These are phyloP conservation scores for Guaruba guarouba DNA, from an alignment of 2,113 vertebrate genomes.

Conservation along the genomic window DNA sequence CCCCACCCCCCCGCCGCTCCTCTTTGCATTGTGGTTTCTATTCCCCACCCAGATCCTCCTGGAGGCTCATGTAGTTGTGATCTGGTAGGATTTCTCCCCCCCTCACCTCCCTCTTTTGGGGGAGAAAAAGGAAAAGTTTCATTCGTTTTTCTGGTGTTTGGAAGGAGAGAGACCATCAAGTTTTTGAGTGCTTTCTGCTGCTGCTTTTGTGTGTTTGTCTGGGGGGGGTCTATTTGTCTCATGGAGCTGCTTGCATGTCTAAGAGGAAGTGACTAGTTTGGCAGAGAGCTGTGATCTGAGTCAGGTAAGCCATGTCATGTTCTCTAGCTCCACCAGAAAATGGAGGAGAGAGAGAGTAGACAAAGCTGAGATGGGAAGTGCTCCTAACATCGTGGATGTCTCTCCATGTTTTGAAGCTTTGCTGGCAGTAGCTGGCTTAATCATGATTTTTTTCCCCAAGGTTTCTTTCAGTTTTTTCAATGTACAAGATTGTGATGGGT, in stretches of 20 bases:
- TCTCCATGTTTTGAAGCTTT: slow-evolving; percentile 78
- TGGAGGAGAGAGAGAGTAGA: slow-evolving; percentile 90
- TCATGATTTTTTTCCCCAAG: slow-evolving; percentile 58
- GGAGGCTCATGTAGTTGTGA: slow-evolving; percentile 67
- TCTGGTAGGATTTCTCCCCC: slow-evolving; percentile 41
- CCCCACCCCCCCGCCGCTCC: neutral
- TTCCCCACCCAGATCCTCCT: slow-evolving; percentile 64
- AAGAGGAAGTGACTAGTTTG: slow-evolving; percentile 82
- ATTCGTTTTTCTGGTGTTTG: slow-evolving; percentile 74
- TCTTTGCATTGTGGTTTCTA: slow-evolving; percentile 69
- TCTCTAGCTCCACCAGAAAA: slow-evolving; percentile 96
- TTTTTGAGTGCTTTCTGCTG: slow-evolving; percentile 71
- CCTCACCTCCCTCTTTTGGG: slow-evolving; percentile 1
- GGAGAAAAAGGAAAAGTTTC: slow-evolving; percentile 71
- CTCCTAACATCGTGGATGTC: slow-evolving; percentile 76
- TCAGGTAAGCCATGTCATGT: slow-evolving; percentile 89
- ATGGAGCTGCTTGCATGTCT: slow-evolving; percentile 77
- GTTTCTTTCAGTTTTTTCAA: slow-evolving; percentile 67
- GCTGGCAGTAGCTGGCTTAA: slow-evolving; percentile 73
- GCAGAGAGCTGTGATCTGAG: slow-evolving; percentile 87
- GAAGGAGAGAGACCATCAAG: slow-evolving; percentile 75
- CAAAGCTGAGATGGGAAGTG: slow-evolving; percentile 83
- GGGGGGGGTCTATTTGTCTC: slow-evolving; percentile 76
- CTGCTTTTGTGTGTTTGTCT: slow-evolving; percentile 62
- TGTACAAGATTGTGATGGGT: slow-evolving; percentile 72